Percentiles rank a stretch among this genome's conserved stretches.
phyloP scores from a whole-genome alignment of 1,140 invertebrate species.

The Portunus trituberculatus region DNA sequence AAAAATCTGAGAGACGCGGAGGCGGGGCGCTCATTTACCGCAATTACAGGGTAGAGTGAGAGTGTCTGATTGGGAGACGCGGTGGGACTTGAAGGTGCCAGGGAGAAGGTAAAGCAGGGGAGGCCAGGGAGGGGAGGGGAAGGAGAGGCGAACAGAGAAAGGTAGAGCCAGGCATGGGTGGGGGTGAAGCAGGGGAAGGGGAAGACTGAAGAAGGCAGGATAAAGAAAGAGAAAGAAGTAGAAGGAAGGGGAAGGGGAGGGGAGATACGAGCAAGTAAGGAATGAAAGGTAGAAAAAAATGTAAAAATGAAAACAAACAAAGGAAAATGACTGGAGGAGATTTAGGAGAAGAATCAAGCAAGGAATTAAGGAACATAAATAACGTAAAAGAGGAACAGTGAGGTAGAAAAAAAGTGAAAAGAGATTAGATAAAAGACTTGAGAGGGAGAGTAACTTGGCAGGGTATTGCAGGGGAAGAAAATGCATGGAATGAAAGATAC shows the following conservation, averaged over 20 bases:
- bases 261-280: neutral
- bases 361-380: too few relatives aligned
- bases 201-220: neutral
- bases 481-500: too few relatives aligned
- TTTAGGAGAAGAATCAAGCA: too few relatives aligned
- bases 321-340: neutral
- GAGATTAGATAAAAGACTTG: too few relatives aligned
- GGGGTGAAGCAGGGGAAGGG: neutral
- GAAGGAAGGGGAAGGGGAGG: neutral
- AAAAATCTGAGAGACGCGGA: constrained; percentile 47
- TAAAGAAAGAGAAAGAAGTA: neutral
- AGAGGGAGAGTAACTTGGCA: too few relatives aligned
- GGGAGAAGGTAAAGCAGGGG: too few relatives aligned
- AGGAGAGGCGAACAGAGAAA: neutral
- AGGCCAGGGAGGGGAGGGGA: neutral
- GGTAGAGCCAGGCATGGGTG: neutral
- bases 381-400: too few relatives aligned
- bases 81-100: neutral
- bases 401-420: too few relatives aligned
- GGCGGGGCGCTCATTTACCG: constrained; percentile 61
- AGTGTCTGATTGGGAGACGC: constrained; percentile 51
- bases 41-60: constrained; percentile 58
- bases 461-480: neutral
- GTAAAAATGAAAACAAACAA: neutral
- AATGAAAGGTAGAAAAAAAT: neutral